Evolutionary conservation across 1,140 invertebrate genomes (phyloP).

Genomic region (Phymorhynchus buccinoides): DNA sequence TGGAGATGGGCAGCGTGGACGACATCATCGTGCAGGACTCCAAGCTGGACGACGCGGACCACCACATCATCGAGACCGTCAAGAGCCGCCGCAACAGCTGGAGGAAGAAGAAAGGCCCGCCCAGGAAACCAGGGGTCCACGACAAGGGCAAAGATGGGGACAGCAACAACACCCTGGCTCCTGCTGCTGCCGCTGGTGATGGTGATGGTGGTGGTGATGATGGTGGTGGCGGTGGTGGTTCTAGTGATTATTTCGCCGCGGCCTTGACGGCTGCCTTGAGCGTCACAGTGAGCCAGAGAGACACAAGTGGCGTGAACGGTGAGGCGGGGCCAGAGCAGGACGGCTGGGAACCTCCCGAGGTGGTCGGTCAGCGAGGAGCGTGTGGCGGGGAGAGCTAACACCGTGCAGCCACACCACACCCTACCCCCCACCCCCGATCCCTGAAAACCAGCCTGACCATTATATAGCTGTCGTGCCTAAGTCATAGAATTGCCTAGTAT

Average conservation of each 20-base stretch:
- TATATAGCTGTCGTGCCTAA: no score
- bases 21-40: slow-evolving; percentile 1
- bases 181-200: no score
- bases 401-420: no score
- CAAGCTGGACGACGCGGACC: background rate
- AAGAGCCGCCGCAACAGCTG: slow-evolving; percentile 11
- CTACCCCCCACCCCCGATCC: no score
- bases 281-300: background rate
- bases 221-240: background rate
- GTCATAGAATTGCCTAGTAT: no score
- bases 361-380: background rate
- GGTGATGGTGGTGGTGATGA: background rate
- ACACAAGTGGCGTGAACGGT: background rate
- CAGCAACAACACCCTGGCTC: no score
- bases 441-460: no score
- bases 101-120: background rate
- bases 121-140: background rate
- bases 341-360: background rate
- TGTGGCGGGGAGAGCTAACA: background rate
- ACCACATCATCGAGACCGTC: background rate
- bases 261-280: background rate
- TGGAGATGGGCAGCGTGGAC: slow-evolving; percentile 24
- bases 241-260: background rate
- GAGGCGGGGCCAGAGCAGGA: background rate
- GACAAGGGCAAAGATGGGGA: no score